Evolutionary conservation across 2,113 vertebrate species (phyloP).

Genomic region (Erythrocercus mccallii): DNA sequence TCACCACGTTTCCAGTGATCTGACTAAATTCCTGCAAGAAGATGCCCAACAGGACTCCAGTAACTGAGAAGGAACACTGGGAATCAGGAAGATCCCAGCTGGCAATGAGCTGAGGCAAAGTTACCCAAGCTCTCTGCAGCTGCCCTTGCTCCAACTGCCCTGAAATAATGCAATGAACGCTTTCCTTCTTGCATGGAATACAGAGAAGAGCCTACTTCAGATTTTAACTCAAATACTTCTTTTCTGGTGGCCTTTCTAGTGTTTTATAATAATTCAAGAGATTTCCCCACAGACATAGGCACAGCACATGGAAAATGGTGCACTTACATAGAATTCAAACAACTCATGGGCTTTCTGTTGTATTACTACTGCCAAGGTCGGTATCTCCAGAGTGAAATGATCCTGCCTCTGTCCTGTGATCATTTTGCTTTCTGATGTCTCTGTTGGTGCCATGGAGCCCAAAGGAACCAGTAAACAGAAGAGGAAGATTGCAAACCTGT

Average conservation of each 20-base stretch:
- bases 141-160: background rate
- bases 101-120: background rate
- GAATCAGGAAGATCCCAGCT: background rate
- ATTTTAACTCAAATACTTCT: background rate
- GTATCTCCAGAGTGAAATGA: background rate
- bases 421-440: background rate
- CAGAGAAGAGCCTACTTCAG: background rate
- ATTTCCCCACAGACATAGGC: background rate
- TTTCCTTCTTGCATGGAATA: background rate
- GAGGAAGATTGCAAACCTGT: background rate
- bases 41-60: fast-evolving
- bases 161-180: background rate
- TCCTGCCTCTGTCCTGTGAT: background rate
- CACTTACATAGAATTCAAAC: conserved; percentile 32
- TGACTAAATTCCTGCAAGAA: background rate
- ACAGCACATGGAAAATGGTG: background rate
- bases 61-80: background rate
- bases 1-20: background rate
- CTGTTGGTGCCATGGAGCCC: background rate
- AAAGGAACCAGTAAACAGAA: conserved; percentile 16
- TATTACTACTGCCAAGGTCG: background rate
- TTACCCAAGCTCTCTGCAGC: background rate
- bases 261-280: background rate
- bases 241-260: background rate
- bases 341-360: fast-evolving